phyloP scores from a whole-genome alignment of 2,797 vertebrate genomes.

The Nyctalus aviator region DNA sequence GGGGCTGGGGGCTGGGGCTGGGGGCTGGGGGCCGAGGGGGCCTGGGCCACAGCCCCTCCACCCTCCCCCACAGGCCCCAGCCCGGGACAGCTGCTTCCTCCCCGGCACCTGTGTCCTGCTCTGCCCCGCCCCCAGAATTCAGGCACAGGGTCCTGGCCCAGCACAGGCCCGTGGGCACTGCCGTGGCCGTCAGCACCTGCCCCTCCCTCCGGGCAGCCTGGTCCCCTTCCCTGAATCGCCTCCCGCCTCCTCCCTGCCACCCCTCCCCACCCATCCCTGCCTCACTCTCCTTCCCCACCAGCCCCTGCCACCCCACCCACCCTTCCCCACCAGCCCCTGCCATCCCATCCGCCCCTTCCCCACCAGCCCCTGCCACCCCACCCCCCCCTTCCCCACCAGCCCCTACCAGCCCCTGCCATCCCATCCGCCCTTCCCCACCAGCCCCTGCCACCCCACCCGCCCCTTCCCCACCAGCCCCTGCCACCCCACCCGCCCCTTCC shows the following conservation, averaged over 20 bases:
- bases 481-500: neutral
- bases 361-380: too few species aligned
- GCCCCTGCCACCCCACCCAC: too few species aligned
- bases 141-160: neutral
- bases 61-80: rapidly evolving
- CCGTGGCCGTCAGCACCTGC: neutral
- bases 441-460: neutral
- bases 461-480: neutral
- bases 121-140: neutral
- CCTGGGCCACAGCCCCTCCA: neutral
- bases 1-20: too few species aligned
- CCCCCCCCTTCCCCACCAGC: neutral
- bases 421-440: neutral
- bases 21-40: neutral
- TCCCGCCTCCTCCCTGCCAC: neutral
- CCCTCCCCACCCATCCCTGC: too few species aligned
- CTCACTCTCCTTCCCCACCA: too few species aligned
- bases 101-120: neutral
- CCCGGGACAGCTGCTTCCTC: neutral
- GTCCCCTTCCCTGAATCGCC: too few species aligned
- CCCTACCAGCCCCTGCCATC: too few species aligned
- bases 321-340: neutral
- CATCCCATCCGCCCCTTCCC: neutral
- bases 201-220: neutral
- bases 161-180: neutral